phyloP scores from a whole-genome alignment of 2,888 invertebrate species.

The Drosophila parthenogenetica region DNA sequence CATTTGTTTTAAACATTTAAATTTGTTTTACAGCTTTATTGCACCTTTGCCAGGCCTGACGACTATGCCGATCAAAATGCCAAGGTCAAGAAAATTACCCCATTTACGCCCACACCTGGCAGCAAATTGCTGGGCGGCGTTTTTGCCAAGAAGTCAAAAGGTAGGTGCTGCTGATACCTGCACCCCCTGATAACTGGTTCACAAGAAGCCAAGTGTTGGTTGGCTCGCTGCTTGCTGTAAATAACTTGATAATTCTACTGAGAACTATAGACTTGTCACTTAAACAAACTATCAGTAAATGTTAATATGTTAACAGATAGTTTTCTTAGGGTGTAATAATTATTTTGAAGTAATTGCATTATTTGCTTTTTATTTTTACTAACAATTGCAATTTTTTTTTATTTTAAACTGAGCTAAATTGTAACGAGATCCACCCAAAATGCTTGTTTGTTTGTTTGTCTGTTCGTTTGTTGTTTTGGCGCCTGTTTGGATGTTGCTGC shows the following conservation, averaged over 20 bases:
- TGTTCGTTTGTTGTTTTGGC: conserved; percentile 84
- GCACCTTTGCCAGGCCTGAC: conserved; percentile 63
- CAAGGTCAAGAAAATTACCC: conserved; percentile 73
- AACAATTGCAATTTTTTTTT: conserved; percentile 41
- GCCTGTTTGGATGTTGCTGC: conserved; percentile 84
- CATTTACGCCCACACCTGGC: conserved; percentile 78
- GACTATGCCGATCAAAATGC: conserved; percentile 51
- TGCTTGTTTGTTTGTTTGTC: conserved; percentile 63
- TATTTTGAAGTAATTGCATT: background rate
- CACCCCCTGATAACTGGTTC: background rate
- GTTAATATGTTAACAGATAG: background rate
- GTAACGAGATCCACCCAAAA: conserved; percentile 25
- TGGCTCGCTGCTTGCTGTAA: conserved; percentile 11
- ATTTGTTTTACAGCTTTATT: conserved; percentile 72
- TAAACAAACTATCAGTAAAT: background rate
- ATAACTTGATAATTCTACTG: conserved; percentile 28
- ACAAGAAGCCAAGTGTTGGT: background rate
- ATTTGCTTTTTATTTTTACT: conserved; percentile 44
- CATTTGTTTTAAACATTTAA: conserved; percentile 3
- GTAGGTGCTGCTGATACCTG: conserved; percentile 53
- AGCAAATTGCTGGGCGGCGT: conserved; percentile 83
- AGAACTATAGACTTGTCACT: background rate
- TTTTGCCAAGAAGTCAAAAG: conserved; percentile 83
- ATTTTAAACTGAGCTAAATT: conserved; percentile 39
- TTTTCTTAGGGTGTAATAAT: background rate